phyloP scores from a whole-genome alignment of 2,797 vertebrate species.

The Clarias pachynema region DNA sequence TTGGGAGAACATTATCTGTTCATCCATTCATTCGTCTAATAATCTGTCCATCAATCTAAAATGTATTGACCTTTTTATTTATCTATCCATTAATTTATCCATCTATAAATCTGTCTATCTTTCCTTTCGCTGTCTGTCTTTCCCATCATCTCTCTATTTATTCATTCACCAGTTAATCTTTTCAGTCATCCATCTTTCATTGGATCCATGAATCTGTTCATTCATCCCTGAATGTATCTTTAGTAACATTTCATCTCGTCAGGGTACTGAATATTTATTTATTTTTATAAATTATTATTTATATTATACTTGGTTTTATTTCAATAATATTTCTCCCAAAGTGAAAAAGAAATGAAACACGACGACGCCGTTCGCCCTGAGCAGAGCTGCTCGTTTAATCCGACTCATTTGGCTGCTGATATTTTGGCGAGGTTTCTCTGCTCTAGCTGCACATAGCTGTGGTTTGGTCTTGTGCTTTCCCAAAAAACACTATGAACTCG shows the following conservation, averaged over 20 bases:
- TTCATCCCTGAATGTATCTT: not conserved
- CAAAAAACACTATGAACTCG: not conserved
- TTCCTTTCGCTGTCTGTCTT: not conserved
- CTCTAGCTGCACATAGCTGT: not conserved
- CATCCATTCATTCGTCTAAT: not conserved
- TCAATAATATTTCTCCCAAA: not conserved
- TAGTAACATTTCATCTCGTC: not conserved
- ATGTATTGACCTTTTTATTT: not conserved
- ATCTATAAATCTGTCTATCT: not conserved
- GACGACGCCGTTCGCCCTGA: not conserved
- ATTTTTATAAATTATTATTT: too few species aligned
- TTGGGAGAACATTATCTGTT: not conserved
- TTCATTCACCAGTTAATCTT: not conserved
- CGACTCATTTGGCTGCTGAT: not conserved
- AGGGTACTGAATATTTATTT: not conserved
- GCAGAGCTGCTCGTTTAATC: not conserved
- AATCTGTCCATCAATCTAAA: not conserved
- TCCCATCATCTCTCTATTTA: not conserved
- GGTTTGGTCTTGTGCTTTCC: not conserved
- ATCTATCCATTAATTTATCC: not conserved
- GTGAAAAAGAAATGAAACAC: not conserved
- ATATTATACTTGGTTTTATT: not conserved
- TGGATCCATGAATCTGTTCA: too few species aligned
- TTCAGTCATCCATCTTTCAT: not conserved
- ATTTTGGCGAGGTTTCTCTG: not conserved